Base-by-base conservation (phyloP, 2,888 invertebrate genomes). In the Hololepta plana region DNA sequence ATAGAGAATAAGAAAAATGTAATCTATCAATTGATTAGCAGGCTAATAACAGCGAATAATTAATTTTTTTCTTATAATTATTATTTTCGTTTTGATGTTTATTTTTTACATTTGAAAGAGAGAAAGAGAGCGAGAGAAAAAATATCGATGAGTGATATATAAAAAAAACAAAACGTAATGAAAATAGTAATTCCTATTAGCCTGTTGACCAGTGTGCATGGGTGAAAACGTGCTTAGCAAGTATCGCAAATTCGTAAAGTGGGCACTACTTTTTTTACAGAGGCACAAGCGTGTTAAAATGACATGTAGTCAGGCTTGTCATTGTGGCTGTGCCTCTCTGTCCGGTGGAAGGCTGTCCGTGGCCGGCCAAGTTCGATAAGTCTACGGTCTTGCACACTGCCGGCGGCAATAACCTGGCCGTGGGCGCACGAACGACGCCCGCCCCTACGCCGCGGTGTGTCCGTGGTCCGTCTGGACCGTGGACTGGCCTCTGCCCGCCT, bases 231-330 rank as follows among this genome's bases (percentile, higher is more conserved):
- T 32, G 34, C 31, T 32, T 34, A 35, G 34, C 32, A 38, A 38
- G n/a, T n/a, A n/a, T n/a, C n/a, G n/a, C n/a, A n/a, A n/a, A 38
- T 36, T 40, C 40, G 38, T 51, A 51, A 52, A 49, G 45, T 50
- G 46, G 49, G 44, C 49, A 48, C 47, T 47, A 45, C 46, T 52
- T 49, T 52, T 45, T 51, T 51, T 54, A 50, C 53, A 54, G 53
- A 54, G 53, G 53, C 53, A 53, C 53, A 48, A 52, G 52, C 52
- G 48, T 42, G 46, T 47, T 51, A 47, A n/a, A n/a, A 48, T 47
- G 48, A 43, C 43, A 41, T 37, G 38, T 32, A 32, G 27, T 36
- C 39, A 40, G 38, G 38, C 39, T 44, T 49, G 50, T 51, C 49
- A 50, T 51, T 51, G 46, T 46, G 49, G 50, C 49, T 51, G 51